A percentile compares a stretch with the other conserved stretches of the same genome.
Conservation (phyloP, 2,797 vertebrate genomes). For the Gobionotothen gibberifrons region DNA sequence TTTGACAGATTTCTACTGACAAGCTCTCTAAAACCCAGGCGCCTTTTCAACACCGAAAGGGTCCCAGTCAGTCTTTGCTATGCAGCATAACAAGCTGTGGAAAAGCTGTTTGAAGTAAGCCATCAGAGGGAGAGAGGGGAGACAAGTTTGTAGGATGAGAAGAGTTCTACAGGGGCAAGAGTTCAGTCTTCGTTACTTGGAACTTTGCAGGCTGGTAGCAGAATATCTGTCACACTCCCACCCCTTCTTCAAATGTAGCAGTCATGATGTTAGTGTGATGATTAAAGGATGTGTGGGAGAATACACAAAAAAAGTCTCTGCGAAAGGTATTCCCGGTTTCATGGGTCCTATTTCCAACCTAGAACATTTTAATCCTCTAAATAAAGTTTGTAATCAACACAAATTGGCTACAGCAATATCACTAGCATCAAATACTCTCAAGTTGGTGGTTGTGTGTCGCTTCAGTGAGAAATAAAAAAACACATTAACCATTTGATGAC, state of each 20-base stretch:
- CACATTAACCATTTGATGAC: conserved; percentile 55
- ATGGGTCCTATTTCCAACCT: not conserved
- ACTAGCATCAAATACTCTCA: conserved; percentile 13
- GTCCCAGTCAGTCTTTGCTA: conserved; percentile 47
- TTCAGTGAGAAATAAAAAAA: conserved; percentile 20
- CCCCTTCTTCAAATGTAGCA: not conserved
- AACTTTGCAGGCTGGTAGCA: conserved; percentile 41
- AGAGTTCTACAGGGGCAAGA: conserved; percentile 55
- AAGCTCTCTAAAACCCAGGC: conserved; percentile 61
- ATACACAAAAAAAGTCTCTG: not conserved
- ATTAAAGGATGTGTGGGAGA: conserved; percentile 2
- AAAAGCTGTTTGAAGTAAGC: conserved; percentile 56
- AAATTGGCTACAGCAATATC: not conserved
- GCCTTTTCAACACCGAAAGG: conserved; percentile 51
- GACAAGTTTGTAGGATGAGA: conserved; percentile 56
- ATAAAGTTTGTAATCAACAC: conserved; percentile 15
- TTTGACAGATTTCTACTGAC: conserved; percentile 76
- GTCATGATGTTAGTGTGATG: conserved; percentile 7
- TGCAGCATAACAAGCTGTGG: conserved; percentile 50
- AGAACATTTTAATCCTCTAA: not conserved
- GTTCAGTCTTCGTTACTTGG: conserved; percentile 50
- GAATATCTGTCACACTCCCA: conserved; percentile 20
- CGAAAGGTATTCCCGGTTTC: not conserved
- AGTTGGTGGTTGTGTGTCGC: conserved; percentile 24
- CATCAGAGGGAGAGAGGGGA: conserved; percentile 42